Evolutionary conservation across 2,888 invertebrate genomes (phyloP), one percentile per base, ranked within the genome.

Genomic region (Xylota sylvarum): DNA sequence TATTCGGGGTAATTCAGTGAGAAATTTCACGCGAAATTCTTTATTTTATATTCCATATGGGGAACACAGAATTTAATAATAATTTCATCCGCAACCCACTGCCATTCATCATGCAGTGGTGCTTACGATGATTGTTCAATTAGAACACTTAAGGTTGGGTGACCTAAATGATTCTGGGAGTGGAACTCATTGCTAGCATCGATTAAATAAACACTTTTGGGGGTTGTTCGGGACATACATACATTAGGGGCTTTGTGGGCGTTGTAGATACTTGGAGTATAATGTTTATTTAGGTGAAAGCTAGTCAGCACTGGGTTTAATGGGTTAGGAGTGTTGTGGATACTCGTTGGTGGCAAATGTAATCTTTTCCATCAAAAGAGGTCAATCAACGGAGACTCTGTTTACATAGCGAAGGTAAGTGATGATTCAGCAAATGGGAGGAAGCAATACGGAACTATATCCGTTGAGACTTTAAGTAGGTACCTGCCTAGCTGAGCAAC

Each of bases 61-160:
- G 12, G 40, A 27, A 23, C 5, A 40, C 4, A 14, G 14, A 27
- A 40, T 37, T 37, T 55, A 55, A 56, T 56, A 55, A 43, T 12
- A 52, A 50, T 67, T 65, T 14, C n/a, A 65, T 48, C 4, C 32
- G 37, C 65, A 48, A 23, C 48, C 5, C n/a, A 48, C 12, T 6
- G 17, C 27, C 9, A 60, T 46, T 14, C 55, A 65, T 37, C 37
- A 32, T n/a, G 14, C 30, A 30, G 10, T 35, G 23, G 52, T 48
- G 60, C 77, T 69, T 35, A 64, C 19, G 56, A 77, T 81, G 76
- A 81, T 85, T 81, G 85, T 67, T 85, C 76, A 85, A 85, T 85
- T 85, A 85, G 85, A 81, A 70, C 60, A 85, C 76, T 81, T 85
- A 77, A 77, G 76, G 85, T 58, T 55, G 81, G 85, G 76, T 85